These are phyloP conservation scores for Myiagra hebetior DNA, from an alignment of 2,113 vertebrate genomes.

Conservation along the genomic window DNA sequence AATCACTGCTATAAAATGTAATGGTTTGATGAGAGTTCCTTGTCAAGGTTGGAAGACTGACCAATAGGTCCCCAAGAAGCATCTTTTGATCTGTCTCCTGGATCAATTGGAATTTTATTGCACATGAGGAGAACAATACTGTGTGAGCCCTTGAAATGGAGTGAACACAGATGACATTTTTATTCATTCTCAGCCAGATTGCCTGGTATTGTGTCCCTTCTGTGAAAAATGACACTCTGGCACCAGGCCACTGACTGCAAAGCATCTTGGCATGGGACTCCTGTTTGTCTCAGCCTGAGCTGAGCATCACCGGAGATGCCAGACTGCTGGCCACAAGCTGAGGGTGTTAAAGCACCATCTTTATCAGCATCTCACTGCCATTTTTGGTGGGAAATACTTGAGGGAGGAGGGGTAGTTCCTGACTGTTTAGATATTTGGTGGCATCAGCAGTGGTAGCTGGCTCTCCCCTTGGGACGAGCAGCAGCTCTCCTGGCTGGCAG, in stretches of 20 bases:
- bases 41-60: not conserved
- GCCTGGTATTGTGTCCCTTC: constrained; percentile 57
- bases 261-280: constrained; percentile 45
- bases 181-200: constrained; percentile 62
- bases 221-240: constrained; percentile 64
- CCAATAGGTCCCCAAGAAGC: not conserved
- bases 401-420: not conserved
- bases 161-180: constrained; percentile 58
- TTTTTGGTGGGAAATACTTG: not conserved
- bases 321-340: constrained; percentile 34
- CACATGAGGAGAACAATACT: constrained; percentile 26
- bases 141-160: not conserved
- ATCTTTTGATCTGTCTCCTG: constrained; percentile 19
- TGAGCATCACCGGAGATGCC: constrained; percentile 35
- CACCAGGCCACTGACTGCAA: constrained; percentile 54
- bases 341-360: not conserved
- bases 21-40: not conserved
- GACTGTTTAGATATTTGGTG: not conserved
- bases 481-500: not conserved
- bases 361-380: not conserved
- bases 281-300: constrained; percentile 32
- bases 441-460: not conserved
- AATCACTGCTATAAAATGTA: not conserved
- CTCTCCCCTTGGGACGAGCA: not conserved
- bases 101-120: constrained; percentile 13